These are phyloP conservation scores for Chloropsis cyanopogon DNA, from an alignment of 2,113 vertebrate genomes.

Conservation along the genomic window DNA sequence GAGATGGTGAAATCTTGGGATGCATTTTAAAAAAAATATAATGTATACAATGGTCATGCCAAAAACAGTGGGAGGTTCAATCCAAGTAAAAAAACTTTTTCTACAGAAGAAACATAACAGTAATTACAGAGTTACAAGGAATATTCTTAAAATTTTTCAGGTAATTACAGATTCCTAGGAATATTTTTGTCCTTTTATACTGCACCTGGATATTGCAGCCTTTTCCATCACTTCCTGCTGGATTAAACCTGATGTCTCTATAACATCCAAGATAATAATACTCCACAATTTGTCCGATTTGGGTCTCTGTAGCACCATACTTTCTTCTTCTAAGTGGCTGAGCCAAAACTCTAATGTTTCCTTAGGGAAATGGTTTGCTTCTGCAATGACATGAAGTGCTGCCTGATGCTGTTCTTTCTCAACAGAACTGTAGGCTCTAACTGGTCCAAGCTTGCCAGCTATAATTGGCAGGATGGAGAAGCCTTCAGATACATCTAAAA, in stretches of 20 bases:
- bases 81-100: not conserved
- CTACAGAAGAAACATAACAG: not conserved
- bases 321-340: slow-evolving; percentile 85
- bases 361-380: slow-evolving; percentile 78
- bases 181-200: not conserved
- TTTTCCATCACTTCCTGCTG: slow-evolving; percentile 98
- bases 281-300: slow-evolving; percentile 91
- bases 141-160: not conserved
- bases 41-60: not conserved
- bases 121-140: not conserved
- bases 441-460: slow-evolving; percentile 81
- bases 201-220: slow-evolving; percentile 89
- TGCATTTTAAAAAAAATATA: not conserved
- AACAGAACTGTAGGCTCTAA: slow-evolving; percentile 91
- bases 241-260: slow-evolving; percentile 92
- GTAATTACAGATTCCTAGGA: not conserved
- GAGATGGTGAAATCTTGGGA: not conserved
- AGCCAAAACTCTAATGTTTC: slow-evolving; percentile 91
- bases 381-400: slow-evolving; percentile 79
- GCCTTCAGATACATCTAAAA: slow-evolving; percentile 95
- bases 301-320: slow-evolving; percentile 84
- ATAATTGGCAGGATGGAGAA: slow-evolving; percentile 92
- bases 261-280: slow-evolving; percentile 92
- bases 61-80: not conserved
- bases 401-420: slow-evolving; percentile 90